Evolutionary conservation across 2,797 vertebrate species (phyloP).

Genomic region (Halcyon chelicuti): DNA sequence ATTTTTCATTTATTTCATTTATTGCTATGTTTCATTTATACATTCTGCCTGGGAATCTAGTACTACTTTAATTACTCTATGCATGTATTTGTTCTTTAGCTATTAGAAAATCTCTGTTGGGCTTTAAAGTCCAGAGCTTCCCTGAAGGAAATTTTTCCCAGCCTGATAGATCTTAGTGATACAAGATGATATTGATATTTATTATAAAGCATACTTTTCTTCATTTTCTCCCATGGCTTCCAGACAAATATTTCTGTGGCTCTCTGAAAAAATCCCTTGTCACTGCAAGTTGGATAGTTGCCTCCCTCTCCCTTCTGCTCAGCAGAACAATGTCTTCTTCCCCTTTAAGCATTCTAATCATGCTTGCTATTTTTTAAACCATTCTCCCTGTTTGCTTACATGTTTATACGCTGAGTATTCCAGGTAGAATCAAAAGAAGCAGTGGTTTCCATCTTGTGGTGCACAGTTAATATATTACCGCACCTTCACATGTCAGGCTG

Average conservation of each 20-base stretch:
- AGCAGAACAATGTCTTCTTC: neutral
- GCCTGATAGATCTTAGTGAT: neutral
- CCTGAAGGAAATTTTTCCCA: neutral
- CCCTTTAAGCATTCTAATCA: neutral
- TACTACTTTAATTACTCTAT: neutral
- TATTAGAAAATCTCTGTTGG: neutral
- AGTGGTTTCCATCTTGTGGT: neutral
- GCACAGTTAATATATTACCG: neutral
- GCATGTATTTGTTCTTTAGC: neutral
- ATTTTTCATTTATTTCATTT: neutral
- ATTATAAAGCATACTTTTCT: neutral
- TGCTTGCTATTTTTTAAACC: neutral
- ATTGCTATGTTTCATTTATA: neutral
- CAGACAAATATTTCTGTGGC: conserved; percentile 25
- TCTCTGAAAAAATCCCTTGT: neutral
- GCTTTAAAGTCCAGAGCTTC: neutral
- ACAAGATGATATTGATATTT: neutral
- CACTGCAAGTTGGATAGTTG: neutral
- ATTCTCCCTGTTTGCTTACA: neutral
- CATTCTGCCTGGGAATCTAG: neutral
- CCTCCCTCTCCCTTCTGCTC: neutral
- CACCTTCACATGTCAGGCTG: neutral
- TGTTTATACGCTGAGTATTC: neutral
- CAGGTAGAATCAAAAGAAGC: neutral
- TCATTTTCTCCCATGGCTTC: conserved; percentile 15